A percentile compares a stretch with the other conserved stretches of the same genome.
phyloP scores from a whole-genome alignment of 2,113 vertebrate species.

The Jaculus jaculus region DNA sequence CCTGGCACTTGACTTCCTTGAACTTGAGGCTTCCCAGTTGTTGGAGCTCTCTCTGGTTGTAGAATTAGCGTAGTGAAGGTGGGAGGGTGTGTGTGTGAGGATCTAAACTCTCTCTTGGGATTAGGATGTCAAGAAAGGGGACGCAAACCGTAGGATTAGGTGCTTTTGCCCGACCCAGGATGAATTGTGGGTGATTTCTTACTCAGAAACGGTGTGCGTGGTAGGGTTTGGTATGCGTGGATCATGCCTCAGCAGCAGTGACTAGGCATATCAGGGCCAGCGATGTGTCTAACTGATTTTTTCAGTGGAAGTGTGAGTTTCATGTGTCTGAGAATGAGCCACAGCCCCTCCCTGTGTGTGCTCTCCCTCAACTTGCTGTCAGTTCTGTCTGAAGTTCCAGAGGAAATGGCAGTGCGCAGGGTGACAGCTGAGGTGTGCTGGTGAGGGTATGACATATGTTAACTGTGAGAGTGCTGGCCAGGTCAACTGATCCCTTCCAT shows the following conservation, averaged over 20 bases:
- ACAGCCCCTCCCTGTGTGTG: neutral
- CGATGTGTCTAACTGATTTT: conserved; percentile 47
- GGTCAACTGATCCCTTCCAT: neutral
- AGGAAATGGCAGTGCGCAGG: conserved; percentile 55
- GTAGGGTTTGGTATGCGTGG: conserved; percentile 41
- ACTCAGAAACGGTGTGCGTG: neutral
- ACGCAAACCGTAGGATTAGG: neutral
- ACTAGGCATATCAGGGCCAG: conserved; percentile 5
- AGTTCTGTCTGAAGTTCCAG: conserved; percentile 62
- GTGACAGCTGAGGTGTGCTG: conserved; percentile 72
- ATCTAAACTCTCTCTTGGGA: neutral
- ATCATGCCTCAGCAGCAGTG: neutral
- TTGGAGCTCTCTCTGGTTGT: neutral
- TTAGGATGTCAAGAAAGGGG: conserved; percentile 25
- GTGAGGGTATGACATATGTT: conserved; percentile 20
- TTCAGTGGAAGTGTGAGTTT: conserved; percentile 36
- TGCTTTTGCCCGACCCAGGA: neutral
- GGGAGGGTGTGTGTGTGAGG: neutral
- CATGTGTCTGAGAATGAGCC: conserved; percentile 20
- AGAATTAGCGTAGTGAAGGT: neutral
- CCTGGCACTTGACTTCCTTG: conserved; percentile 38
- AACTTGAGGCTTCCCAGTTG: neutral
- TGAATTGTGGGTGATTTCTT: neutral
- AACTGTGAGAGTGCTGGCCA: conserved; percentile 63
- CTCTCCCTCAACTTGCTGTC: conserved; percentile 40